Base-by-base conservation (phyloP, 2,888 invertebrate species). In the Nowickia ferox region DNA sequence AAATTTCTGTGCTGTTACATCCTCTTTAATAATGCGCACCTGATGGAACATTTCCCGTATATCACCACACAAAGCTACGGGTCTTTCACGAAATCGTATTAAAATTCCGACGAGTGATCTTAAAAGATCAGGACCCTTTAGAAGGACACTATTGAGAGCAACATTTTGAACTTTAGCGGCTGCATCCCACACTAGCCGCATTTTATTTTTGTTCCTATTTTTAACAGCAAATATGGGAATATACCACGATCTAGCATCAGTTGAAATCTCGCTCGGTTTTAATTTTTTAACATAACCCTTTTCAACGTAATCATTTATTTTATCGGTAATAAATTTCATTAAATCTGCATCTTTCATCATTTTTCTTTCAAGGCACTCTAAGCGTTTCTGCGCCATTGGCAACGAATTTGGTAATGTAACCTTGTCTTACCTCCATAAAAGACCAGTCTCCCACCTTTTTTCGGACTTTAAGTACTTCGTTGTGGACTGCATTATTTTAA, bases 171-270 rank as follows among this genome's bases (percentile, higher is more conserved):
- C 61, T 9, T 90, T 90, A 19, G 90, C 90, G 6, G 90, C 91
- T 0, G 90, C 91, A 80, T 91, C 90, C 86, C 86, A 90, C 0
- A 91, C 91, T 8, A 91, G 57, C 46, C 90, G 83, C 1, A 90
- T 51, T 74, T 89, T 87, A 48, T 82, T 84, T 71, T 91, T 90
- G 38, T 90, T 89, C 8, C 88, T 86, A 22, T 86, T 88, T 53
- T 10, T 65, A 0, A 82, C 74, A 0, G 78, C 69, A 79, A 87
- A 88, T 44, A 84, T 87, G 53, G 87, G 88, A 22, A 88, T 51
- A 79, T 87, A 87, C 87, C 87, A 88, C 8, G 80, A 69, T 2
- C 9, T 42, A 5, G 6, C 42, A 42, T 55, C 44, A 15, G 59
- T 66, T 11, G 15, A 65, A 13, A 38, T 38, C n/a, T 46, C 48